phyloP scores from a whole-genome alignment of 2,888 invertebrate species.

The Amphipyra tragopoginis region DNA sequence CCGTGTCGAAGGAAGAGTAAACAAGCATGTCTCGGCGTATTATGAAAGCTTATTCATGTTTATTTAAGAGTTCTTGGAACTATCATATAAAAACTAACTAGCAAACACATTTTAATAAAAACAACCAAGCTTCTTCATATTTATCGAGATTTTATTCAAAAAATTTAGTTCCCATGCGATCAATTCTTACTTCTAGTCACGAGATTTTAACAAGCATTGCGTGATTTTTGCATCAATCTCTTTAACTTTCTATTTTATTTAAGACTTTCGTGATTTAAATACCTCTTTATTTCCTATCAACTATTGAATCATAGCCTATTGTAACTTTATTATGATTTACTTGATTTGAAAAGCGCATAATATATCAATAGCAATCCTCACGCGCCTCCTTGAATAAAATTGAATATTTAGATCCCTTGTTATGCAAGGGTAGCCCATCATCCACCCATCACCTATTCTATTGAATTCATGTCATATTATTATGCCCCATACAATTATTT shows the following conservation, averaged over 20 bases:
- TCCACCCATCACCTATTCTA: too few species aligned
- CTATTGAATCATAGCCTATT: constrained; percentile 8
- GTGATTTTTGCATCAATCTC: constrained; percentile 30
- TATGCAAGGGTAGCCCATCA: too few species aligned
- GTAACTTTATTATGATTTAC: not conserved
- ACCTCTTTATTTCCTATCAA: constrained; percentile 15
- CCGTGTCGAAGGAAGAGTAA: too few species aligned
- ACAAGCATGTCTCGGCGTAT: too few species aligned
- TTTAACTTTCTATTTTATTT: constrained; percentile 32
- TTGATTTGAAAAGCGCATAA: too few species aligned
- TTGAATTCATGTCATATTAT: too few species aligned
- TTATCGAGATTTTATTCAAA: constrained; percentile 14
- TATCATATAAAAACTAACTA: not conserved
- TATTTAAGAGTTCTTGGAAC: too few species aligned
- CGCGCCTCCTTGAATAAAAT: too few species aligned
- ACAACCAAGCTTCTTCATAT: constrained; percentile 4
- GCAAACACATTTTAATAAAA: not conserved
- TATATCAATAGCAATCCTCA: too few species aligned
- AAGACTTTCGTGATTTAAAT: constrained; percentile 22
- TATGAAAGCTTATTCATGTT: too few species aligned
- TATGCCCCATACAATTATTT: too few species aligned
- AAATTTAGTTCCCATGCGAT: constrained; percentile 15
- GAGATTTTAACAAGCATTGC: constrained; percentile 25
- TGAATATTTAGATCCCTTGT: too few species aligned
- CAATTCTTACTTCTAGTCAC: constrained; percentile 27